Evolutionary conservation across 2,888 invertebrate species (phyloP), one percentile per base, ranked within the genome.

Genomic region (Drosophila dives): DNA sequence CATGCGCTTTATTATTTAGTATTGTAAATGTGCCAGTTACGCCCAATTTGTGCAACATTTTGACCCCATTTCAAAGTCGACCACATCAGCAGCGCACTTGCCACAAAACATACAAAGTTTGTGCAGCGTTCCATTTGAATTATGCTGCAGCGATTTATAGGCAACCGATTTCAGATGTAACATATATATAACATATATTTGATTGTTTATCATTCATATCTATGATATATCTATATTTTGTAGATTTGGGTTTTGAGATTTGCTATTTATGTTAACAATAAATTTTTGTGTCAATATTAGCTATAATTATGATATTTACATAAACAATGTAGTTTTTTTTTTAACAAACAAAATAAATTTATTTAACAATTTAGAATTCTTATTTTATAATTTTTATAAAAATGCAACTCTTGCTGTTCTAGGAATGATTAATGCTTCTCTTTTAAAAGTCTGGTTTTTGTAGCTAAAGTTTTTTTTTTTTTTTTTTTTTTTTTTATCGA

Each of bases 141-240:
- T 60, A 36, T 77, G 68, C 72, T 88, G 85, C 10, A 93, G 75
- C 78, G 95, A 94, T 81, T 95, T 93, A 90, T 95, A 97, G 1
- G 97, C 95, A 26, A 94, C 84, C 0, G 97, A 97, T 36, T 95
- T 94, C 1, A 94, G 91, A 83, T 96, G 96, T 26, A 49, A 11
- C n/a, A n/a, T n/a, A n/a, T n/a, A n/a, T n/a, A n/a, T 26, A 2
- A 10, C 23, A 12, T 12, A 51, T 51, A 33, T 40, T 5, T n/a
- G 4, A n/a, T 10, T n/a, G 4, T 2, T 38, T 4, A 34, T 3
- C 4, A 34, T 34, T 34, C n/a, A 5, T 4, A 23, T 45, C 15
- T 8, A 23, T 15, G 7, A 20, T 20, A 45, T 20, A 45, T 12
- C 20, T 7, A 20, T 20, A 0, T 12, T 20, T 40, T n/a, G n/a